A percentile compares a stretch with the other conserved stretches of the same genome.
Conservation (phyloP, 2,888 invertebrate species). For the Zeuzera pyrina region DNA sequence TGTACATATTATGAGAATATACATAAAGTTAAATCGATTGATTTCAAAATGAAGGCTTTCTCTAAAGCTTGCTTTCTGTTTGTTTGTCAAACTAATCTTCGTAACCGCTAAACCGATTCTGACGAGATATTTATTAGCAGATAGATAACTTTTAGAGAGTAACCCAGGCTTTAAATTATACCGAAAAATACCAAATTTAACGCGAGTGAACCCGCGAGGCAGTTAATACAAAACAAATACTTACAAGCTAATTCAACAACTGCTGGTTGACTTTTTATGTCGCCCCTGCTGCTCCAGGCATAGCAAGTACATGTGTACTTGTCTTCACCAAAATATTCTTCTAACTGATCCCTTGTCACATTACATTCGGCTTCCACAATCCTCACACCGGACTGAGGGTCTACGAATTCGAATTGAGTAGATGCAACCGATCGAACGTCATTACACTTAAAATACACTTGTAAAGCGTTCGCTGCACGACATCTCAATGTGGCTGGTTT, state of each 20-base stretch:
- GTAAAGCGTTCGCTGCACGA: conserved; percentile 90
- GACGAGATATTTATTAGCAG: no score
- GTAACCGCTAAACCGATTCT: no score
- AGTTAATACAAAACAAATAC: conserved; percentile 74
- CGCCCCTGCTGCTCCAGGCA: conserved; percentile 91
- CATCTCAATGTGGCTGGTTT: conserved; percentile 92
- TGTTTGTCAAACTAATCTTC: no score
- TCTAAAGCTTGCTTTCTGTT: no score
- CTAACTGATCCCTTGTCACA: conserved; percentile 91
- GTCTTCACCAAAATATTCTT: conserved; percentile 93
- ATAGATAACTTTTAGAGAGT: no score
- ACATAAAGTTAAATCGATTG: no score
- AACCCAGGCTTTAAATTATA: no score
- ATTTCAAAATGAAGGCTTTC: no score
- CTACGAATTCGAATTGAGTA: conserved; percentile 87
- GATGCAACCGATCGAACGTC: conserved; percentile 79
- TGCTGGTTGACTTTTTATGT: conserved; percentile 90
- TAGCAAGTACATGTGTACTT: conserved; percentile 94
- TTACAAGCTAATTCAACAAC: conserved; percentile 94
- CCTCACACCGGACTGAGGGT: conserved; percentile 90
- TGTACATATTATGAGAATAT: no score
- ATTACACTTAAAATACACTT: conserved; percentile 94
- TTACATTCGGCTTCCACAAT: conserved; percentile 91
- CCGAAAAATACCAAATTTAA: no score
- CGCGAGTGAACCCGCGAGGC: no score